Base-by-base conservation (phyloP, 2,113 vertebrate genomes). In the Microcebus tavaratra region DNA sequence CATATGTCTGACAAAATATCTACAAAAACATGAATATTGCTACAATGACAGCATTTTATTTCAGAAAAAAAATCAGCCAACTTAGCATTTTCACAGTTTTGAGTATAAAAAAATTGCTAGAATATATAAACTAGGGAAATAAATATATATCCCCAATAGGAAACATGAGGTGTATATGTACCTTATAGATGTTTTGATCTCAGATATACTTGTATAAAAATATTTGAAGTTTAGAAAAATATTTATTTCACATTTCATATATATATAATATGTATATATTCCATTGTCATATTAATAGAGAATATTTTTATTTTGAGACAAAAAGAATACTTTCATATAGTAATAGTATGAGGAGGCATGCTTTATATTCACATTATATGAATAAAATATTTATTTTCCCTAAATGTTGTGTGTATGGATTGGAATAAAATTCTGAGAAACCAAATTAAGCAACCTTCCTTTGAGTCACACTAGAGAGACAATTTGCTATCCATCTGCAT, bases 351-450 rank as follows among this genome's bases (percentile, higher is more conserved):
- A 78, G 39, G 18, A 83, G 20, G 27, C 31, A 82, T 36, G 27
- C 6, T 67, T 91, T 57, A 48, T 76, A 76, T n/a, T 75, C n/a
- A 36, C 86, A 5, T 53, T 53, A 68, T 81, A 8, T 78, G 76
- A 82, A 87, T 63, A 88, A 88, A 91, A 31, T 91, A 72, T 67
- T 94, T 34, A 84, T 87, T 88, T 88, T 79, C 34, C 57, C 27
- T 65, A 76, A 88, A 59, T 67, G 18, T 1, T 53, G 5, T 48
- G 4, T 59, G 7, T 88, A n/a, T 79, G 31, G 48, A 5, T 89
- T 80, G 29, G 13, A 80, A 80, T 6, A 21, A 48, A 20, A 13
- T 84, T 85, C 45, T 75, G 65, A 86, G 85, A 73, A 92, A 78
- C 39, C 15, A 63, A 88, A 85, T 45, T 53, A 86, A 73, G 42